Base-by-base conservation (phyloP, 2,888 invertebrate genomes). In the Cheilosia variabilis region DNA sequence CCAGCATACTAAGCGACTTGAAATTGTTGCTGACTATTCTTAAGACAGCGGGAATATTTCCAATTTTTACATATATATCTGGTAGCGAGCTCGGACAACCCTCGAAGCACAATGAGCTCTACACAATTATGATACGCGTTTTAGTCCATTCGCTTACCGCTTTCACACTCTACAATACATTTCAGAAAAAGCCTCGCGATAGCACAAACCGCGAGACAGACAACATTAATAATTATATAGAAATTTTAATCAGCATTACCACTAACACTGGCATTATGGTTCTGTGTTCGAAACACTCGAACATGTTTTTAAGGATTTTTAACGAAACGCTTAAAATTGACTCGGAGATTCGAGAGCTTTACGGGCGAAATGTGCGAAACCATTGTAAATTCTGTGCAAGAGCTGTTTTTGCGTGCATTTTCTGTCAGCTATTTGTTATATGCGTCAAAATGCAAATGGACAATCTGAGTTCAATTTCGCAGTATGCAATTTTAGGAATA, bases 211-310 rank as follows among this genome's bases (percentile, higher is more conserved):
- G 90, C 4, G 90, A 91, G 37, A 90, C 90, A 6, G 91, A 91
- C 37, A 90, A 90, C 75, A 89, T 91, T 2, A 92, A 90, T 84
- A 89, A 91, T 76, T 91, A 91, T 89, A 90, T 91, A 47, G 91
- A 92, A 34, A 86, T 90, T 7, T 43, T 91, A 13, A 89, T 91
- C 15, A 90, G 90, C 66, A 89, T 90, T 15, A 69, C 89, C 4
- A 90, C 91, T 37, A 91, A 91, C 58, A 89, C 90, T 0, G 87
- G 84, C 27, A 90, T 90, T 0, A 87, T 91, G 3, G 84, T 91
- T 0, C 87, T 90, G 0, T 91, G 91, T 41, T 87, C 88, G 1
- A 88, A 88, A 41, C 90, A 92, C 63, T 88, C 89, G 0, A 90
- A 90, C 15, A 73, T 62, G 3, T 89, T 90, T 65, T 43, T 92